phyloP scores from a whole-genome alignment of 92 coral and sea anemone genomes.

The Parazoanthus darwini region DNA sequence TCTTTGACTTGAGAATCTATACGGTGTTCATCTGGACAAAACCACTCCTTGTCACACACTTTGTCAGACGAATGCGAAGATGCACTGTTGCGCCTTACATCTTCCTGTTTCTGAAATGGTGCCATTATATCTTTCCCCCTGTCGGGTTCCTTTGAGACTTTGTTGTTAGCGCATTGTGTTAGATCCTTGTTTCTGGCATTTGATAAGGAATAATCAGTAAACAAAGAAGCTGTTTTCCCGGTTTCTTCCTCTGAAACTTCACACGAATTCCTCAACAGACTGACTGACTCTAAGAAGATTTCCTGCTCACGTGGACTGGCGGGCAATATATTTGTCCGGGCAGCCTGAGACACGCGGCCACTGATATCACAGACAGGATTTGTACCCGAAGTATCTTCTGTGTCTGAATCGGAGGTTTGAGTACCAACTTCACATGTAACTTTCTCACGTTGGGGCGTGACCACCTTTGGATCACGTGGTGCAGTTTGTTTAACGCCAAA shows the following conservation, averaged over 20 bases:
- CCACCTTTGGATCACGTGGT: background rate
- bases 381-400: background rate
- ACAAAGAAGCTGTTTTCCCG: background rate
- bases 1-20: background rate
- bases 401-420: conserved; percentile 27
- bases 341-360: background rate
- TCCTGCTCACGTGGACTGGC: conserved; percentile 32
- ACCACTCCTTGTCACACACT: background rate
- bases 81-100: background rate
- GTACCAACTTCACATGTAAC: conserved; percentile 26
- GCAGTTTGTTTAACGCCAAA: background rate
- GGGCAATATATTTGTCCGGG: background rate
- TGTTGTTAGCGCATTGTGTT: background rate
- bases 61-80: background rate
- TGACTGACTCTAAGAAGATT: conserved; percentile 34
- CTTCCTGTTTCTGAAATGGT: background rate
- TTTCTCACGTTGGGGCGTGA: background rate
- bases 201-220: background rate
- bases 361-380: background rate
- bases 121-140: background rate
- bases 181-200: background rate
- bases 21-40: background rate
- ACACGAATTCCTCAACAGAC: conserved; percentile 17
- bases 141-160: background rate
- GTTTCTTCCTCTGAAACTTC: background rate